These are phyloP conservation scores for Candidula unifasciata DNA, from an alignment of 2,888 invertebrate species.

Conservation along the genomic window DNA sequence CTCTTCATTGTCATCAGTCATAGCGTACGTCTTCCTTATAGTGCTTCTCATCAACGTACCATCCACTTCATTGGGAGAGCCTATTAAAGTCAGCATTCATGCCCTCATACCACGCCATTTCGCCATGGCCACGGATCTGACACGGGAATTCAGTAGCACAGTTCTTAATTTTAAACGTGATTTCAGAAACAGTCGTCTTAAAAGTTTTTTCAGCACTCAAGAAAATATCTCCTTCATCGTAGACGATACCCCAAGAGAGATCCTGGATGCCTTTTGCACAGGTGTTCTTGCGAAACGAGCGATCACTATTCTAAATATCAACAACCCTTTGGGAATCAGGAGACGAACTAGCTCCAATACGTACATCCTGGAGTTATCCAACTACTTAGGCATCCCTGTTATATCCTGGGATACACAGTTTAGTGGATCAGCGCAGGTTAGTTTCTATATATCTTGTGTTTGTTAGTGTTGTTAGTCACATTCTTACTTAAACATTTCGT, in stretches of 20 bases:
- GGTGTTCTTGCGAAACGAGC: conserved; percentile 65
- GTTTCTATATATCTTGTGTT: too few relatives aligned
- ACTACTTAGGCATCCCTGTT: conserved; percentile 56
- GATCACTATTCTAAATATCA: conserved; percentile 89
- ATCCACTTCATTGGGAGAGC: neutral
- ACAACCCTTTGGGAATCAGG: conserved; percentile 84
- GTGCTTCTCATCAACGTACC: neutral
- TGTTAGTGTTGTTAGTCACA: too few relatives aligned
- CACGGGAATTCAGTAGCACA: conserved; percentile 47
- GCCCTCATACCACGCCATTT: conserved; percentile 56
- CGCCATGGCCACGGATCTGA: conserved; percentile 42
- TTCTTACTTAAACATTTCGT: too few relatives aligned
- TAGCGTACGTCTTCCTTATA: neutral
- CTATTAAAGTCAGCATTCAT: conserved; percentile 51
- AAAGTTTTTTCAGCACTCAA: conserved; percentile 40
- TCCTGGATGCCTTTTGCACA: conserved; percentile 71
- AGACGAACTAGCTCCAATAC: conserved; percentile 53
- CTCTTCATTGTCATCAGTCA: neutral
- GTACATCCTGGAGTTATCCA: conserved; percentile 55
- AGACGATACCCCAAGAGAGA: conserved; percentile 64
- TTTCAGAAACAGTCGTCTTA: conserved; percentile 41
- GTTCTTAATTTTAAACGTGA: conserved; percentile 51
- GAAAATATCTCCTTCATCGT: conserved; percentile 50
- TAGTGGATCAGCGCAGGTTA: conserved; percentile 53
- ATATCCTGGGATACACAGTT: conserved; percentile 60